Evolutionary conservation across 2,113 vertebrate species (phyloP), one percentile per base, ranked within the genome.

Genomic region (Salminus brasiliensis): DNA sequence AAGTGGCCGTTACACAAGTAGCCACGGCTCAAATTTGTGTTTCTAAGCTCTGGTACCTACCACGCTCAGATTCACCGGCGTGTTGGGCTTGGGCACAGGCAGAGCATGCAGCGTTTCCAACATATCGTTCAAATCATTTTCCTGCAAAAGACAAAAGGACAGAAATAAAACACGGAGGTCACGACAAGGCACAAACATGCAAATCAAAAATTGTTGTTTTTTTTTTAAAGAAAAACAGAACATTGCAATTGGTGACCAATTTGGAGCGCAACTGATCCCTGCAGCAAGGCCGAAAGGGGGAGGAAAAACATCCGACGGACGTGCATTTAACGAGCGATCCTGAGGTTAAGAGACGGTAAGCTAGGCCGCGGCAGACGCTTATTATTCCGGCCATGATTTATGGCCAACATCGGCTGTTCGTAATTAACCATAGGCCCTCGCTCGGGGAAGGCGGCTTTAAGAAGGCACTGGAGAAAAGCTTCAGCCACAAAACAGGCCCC

Each of bases 71-170:
- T 89, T 97, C 90, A 99, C 93, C 60, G 95, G 93, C 84, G 93
- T 96, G 69, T 95, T 95, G 30, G 95, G 94, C 90, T 96, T 96
- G 87, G 98, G 98, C 90, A 99, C 95, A 53, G 96, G 94, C 87
- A 97, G 94, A 75, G 87, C 92, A 84, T 98, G 94, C 82, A 98
- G 93, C 0, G 95, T 95, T 85, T 95, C 95, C 87, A 99, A 93
- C 87, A 97, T 92, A 88, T 97, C 95, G 80, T 95, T 97, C 92
- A 98, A 94, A 90, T 98, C 95, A 79, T 93, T 93, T 90, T 98
- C 97, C 98, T 99, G 81, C 0, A 75, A 86, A 80, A 45, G 72
- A 87, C 25, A 88, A 75, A 78, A 85, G n/a, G 81, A 80, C 72
- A 81, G 25, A 41, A 60, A 25, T 81, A 53, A 82, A 67, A 78